Base-by-base conservation (phyloP, 1,140 invertebrate species). In the Neomicropteryx cornuta region DNA sequence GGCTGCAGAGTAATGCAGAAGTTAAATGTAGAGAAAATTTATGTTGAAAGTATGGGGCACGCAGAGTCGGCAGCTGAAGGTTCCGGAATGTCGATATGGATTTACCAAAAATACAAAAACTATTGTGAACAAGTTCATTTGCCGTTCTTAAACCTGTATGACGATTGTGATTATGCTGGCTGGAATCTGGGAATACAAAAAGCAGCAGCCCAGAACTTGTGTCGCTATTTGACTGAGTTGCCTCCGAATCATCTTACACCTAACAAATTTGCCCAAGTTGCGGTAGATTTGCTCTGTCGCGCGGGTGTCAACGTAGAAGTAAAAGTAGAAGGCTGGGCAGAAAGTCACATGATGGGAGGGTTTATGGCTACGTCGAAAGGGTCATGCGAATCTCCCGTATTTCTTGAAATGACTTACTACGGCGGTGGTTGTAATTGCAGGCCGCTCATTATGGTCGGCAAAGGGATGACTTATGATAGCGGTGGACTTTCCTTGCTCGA, bases 391-490 rank as follows among this genome's bases (percentile, higher is more conserved):
- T 75, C 77, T 13, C 83, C 82, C 1, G 70, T 79, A 11, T 84
- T 87, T 41, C 60, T 88, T 4, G 84, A 88, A 58, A 72, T 87
- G 22, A 67, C 55, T 28, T 83, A 81, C 35, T 71, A 63, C 27
- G 61, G 61, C 6, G 49, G 38, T 33, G 59, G 31, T n/a, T n/a
- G n/a, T n/a, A n/a, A n/a, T n/a, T n/a, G n/a, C n/a, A n/a, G n/a
- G n/a, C n/a, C n/a, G n/a, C 60, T 81, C 2, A 71, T 75, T 2
- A 52, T 87, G 14, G 77, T 87, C 3, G 83, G 84, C 1, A 87
- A 94, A 64, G 91, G 91, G 13, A 79, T 94, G 3, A 93, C 88
- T 1, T 94, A 94, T 62, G 88, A 96, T 50, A 79, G 83, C 40
- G 91, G 91, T 41, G 89, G 89, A 36, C 82, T 94, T 40, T 87